Conservation (phyloP, 2,888 invertebrate species). For the Drosophila pseudotakahashii region DNA sequence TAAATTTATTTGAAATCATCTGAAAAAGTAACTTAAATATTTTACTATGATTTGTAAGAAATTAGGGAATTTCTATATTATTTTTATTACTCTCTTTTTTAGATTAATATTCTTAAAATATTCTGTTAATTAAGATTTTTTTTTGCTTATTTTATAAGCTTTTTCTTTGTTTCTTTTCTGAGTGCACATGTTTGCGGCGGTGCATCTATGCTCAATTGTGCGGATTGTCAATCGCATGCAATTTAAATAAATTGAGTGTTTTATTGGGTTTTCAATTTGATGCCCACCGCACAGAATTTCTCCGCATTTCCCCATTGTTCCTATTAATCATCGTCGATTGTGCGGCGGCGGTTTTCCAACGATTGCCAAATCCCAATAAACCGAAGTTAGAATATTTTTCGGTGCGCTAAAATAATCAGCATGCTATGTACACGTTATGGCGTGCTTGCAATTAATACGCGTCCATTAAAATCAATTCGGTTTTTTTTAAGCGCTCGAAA, state of each 20-base stretch:
- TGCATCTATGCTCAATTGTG: conserved; percentile 33
- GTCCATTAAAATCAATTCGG: conserved; percentile 67
- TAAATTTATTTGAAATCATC: background rate
- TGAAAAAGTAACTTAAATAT: background rate
- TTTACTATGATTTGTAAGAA: too few relatives aligned
- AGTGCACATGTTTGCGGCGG: conserved; percentile 16
- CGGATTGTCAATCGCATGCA: conserved; percentile 79
- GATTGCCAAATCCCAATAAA: conserved; percentile 7
- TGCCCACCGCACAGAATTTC: conserved; percentile 22
- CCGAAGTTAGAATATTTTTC: conserved; percentile 25
- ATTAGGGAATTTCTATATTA: too few relatives aligned
- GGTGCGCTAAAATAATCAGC: conserved; percentile 13
- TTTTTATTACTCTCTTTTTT: too few relatives aligned
- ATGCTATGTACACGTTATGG: background rate
- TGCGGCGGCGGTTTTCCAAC: conserved; percentile 7
- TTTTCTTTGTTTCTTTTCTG: background rate
- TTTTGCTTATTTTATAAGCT: background rate
- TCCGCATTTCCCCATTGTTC: conserved; percentile 14
- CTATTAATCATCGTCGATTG: conserved; percentile 36
- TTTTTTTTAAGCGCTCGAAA: conserved; percentile 11
- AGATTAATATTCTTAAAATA: too few relatives aligned
- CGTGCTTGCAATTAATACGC: conserved; percentile 59
- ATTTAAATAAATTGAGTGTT: conserved; percentile 81
- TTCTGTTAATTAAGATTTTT: too few relatives aligned
- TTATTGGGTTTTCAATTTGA: conserved; percentile 80